phyloP scores from a whole-genome alignment of 2,797 vertebrate species.

The Hylomyscus alleni region DNA sequence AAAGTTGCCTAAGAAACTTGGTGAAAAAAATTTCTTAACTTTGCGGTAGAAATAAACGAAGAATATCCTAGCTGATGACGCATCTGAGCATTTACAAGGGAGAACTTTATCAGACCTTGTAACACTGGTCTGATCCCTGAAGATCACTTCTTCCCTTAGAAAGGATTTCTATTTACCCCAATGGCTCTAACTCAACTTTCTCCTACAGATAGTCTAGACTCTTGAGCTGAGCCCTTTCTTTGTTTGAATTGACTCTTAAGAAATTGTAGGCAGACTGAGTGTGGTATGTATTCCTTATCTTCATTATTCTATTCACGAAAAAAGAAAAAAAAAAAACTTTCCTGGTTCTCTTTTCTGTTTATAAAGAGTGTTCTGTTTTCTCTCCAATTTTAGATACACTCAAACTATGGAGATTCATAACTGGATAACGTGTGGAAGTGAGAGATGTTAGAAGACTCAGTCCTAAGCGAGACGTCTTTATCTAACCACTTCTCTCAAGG shows the following conservation, averaged over 20 bases:
- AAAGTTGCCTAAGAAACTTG: not conserved
- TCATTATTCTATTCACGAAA: not conserved
- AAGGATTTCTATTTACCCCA: not conserved
- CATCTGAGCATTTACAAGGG: not conserved
- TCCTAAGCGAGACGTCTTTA: not conserved
- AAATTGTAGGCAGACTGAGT: not conserved
- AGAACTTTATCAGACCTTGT: not conserved
- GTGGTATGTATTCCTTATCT: not conserved
- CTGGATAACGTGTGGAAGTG: not conserved
- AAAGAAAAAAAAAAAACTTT: not conserved
- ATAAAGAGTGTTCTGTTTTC: not conserved
- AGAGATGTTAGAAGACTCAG: not conserved
- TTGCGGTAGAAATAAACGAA: slow-evolving; percentile 25
- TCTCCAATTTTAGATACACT: not conserved
- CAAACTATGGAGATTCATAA: not conserved
- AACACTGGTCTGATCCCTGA: not conserved
- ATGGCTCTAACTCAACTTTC: not conserved
- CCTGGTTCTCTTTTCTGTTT: not conserved
- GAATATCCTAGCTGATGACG: not conserved
- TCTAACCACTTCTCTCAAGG: not conserved
- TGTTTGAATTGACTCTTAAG: not conserved
- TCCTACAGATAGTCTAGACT: not conserved
- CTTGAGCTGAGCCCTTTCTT: not conserved
- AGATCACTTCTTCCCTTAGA: not conserved
- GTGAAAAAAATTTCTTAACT: not conserved